Conservation (phyloP, 2,888 invertebrate genomes). For the Embidobia sp. region DNA sequence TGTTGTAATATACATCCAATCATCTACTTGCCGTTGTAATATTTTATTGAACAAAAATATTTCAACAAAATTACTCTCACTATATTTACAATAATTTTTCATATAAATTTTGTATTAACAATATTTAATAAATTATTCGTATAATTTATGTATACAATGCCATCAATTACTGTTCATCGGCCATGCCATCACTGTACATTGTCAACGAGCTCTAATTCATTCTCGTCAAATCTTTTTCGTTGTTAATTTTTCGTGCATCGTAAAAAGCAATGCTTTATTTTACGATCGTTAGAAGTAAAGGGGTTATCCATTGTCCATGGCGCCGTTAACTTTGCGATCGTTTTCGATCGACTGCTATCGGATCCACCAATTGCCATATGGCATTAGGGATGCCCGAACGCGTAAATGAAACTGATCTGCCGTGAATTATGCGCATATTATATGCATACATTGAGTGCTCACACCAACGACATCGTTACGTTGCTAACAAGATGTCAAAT, state of each 20-base stretch:
- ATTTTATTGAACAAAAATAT: no score
- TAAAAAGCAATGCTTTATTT: constrained; percentile 42
- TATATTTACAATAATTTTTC: constrained; percentile 28
- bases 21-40: no score
- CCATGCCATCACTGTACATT: constrained; percentile 18
- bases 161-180: constrained; percentile 26
- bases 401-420: constrained; percentile 53
- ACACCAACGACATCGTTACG: constrained; percentile 34
- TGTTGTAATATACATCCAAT: no score
- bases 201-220: constrained; percentile 12
- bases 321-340: constrained; percentile 41
- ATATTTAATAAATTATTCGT: constrained; percentile 7
- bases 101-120: constrained; percentile 1
- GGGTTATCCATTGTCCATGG: constrained; percentile 28
- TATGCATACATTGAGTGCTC: constrained; percentile 39
- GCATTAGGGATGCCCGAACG: constrained; percentile 30
- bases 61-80: no score
- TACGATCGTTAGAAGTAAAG: constrained; percentile 39
- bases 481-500: constrained; percentile 47
- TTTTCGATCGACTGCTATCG: constrained; percentile 42
- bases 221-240: constrained; percentile 26
- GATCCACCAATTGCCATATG: constrained; percentile 33
- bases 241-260: constrained; percentile 28
- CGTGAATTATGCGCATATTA: constrained; percentile 56
- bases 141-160: constrained; percentile 6